These are phyloP conservation scores for Acanthurus leucopareius DNA, from an alignment of 2,797 vertebrate species.

Conservation along the genomic window DNA sequence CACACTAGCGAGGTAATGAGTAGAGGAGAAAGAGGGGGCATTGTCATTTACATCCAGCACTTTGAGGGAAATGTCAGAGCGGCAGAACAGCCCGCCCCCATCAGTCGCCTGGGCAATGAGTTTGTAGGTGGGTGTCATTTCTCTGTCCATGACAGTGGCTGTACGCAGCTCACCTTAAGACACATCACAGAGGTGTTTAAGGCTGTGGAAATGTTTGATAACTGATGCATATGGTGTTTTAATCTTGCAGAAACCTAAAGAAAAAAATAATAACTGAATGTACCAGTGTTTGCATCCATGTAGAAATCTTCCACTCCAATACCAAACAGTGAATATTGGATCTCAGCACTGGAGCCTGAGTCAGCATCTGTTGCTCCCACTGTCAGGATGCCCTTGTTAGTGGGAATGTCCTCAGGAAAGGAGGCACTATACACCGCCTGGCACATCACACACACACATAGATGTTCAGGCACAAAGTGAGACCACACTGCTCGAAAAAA, in stretches of 20 bases:
- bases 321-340: conserved; percentile 93
- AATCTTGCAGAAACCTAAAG: not conserved
- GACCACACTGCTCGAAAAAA: conserved; percentile 8
- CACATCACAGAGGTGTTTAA: conserved; percentile 19
- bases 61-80: conserved; percentile 89
- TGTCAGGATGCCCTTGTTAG: conserved; percentile 91
- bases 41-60: conserved; percentile 97
- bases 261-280: not conserved
- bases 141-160: conserved; percentile 89
- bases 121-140: conserved; percentile 89
- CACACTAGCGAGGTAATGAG: conserved; percentile 90
- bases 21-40: conserved; percentile 91
- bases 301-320: conserved; percentile 95
- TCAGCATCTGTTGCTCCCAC: conserved; percentile 94
- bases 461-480: conserved; percentile 35
- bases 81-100: conserved; percentile 94
- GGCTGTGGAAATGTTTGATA: not conserved
- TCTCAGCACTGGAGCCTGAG: conserved; percentile 93
- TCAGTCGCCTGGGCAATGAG: conserved; percentile 93
- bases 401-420: conserved; percentile 91
- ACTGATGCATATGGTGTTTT: not conserved
- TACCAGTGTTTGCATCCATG: conserved; percentile 94
- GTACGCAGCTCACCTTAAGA: conserved; percentile 93
- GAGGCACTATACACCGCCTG: conserved; percentile 91
- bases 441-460: conserved; percentile 34